A percentile compares a stretch with the other conserved stretches of the same genome.
Evolutionary conservation across 2,888 invertebrate species (phyloP).

Genomic region (Eristalis intricaria): DNA sequence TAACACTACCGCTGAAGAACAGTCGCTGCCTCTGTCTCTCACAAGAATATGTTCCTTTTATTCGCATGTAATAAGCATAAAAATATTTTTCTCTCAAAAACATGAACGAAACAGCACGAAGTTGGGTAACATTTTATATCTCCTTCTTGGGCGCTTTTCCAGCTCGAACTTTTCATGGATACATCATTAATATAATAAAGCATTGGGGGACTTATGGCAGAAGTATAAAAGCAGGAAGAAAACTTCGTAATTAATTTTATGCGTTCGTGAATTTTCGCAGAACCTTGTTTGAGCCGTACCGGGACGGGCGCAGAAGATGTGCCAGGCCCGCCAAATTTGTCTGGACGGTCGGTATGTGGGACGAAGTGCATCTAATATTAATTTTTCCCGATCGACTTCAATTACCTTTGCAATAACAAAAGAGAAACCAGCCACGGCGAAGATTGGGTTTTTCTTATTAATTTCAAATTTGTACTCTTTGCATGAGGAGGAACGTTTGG

Average conservation of each 20-base stretch:
- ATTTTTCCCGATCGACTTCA: slow-evolving; percentile 15
- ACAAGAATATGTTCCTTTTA: slow-evolving; percentile 32
- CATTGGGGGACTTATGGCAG: slow-evolving; percentile 34
- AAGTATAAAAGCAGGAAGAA: slow-evolving; percentile 47
- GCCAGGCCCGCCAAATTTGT: background rate
- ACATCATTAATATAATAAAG: slow-evolving; percentile 52
- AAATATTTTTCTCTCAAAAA: slow-evolving; percentile 33
- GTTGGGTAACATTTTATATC: slow-evolving; percentile 50
- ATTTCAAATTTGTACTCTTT: slow-evolving; percentile 1
- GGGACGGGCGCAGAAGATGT: slow-evolving; percentile 5
- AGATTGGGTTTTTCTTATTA: slow-evolving; percentile 9
- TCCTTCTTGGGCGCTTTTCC: slow-evolving; percentile 7
- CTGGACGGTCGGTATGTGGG: background rate
- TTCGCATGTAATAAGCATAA: slow-evolving; percentile 60
- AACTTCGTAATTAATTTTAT: slow-evolving; percentile 69
- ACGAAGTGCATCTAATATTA: slow-evolving; percentile 19
- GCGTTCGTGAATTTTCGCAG: slow-evolving; percentile 32
- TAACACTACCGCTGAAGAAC: slow-evolving; percentile 13
- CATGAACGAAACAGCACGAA: slow-evolving; percentile 5
- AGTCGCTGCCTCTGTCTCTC: background rate
- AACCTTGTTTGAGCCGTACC: slow-evolving; percentile 24
- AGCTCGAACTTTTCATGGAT: slow-evolving; percentile 49
- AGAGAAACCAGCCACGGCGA: background rate
- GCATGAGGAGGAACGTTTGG: background rate
- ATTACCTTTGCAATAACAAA: slow-evolving; percentile 16